Conservation (phyloP, 2,797 vertebrate species). For the Gymnocypris eckloni region DNA sequence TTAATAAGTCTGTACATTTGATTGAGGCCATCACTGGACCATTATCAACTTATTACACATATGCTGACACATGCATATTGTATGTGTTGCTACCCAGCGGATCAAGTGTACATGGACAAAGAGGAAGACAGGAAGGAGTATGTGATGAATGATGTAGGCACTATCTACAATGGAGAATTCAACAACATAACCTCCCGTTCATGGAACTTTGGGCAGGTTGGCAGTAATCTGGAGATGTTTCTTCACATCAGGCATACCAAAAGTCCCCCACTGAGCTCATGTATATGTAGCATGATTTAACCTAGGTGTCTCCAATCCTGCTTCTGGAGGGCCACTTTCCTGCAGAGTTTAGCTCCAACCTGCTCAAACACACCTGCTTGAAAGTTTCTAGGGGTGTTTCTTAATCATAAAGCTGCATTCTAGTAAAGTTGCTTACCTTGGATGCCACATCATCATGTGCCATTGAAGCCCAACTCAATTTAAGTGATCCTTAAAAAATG, state of each 20-base stretch:
- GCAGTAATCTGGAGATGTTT: neutral
- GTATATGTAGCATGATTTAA: neutral
- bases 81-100: conserved; percentile 22
- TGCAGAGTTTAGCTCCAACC: neutral
- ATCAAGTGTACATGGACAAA: conserved; percentile 33
- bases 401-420: neutral
- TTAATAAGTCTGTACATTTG: neutral
- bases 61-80: neutral
- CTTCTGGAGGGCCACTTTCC: neutral
- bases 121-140: conserved; percentile 46
- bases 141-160: conserved; percentile 53
- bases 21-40: neutral
- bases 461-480: neutral
- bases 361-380: neutral
- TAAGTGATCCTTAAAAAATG: neutral
- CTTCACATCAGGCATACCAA: neutral
- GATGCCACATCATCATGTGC: neutral
- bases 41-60: neutral
- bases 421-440: neutral
- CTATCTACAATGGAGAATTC: conserved; percentile 46
- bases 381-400: neutral
- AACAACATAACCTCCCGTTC: neutral
- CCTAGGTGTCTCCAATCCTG: neutral
- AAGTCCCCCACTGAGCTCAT: neutral
- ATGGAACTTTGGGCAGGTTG: conserved; percentile 58